Percentiles rank a stretch among this genome's conserved stretches.
Conservation (phyloP, 53 echinoderm and acorn worm species). For the Actinopyga echinites region DNA sequence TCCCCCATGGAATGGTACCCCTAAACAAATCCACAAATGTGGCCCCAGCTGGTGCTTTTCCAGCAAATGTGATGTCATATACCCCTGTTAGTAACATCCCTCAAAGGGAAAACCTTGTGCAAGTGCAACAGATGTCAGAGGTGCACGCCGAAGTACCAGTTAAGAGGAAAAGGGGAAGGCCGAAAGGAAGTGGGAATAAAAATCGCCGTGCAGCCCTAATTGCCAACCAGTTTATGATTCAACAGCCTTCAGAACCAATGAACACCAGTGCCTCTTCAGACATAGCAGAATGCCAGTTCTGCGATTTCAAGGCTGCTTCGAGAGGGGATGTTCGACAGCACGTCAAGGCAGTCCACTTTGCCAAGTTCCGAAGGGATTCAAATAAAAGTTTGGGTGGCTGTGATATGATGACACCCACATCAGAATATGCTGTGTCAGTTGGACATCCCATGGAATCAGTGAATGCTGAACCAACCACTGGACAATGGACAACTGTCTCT, state of each 20-base stretch:
- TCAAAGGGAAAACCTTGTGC: background rate
- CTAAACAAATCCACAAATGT: background rate
- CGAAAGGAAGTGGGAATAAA: constrained; percentile 36
- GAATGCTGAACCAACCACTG: background rate
- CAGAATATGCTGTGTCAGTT: background rate
- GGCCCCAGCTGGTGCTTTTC: background rate
- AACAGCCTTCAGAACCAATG: background rate
- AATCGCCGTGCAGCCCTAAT: background rate
- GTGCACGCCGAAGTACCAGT: background rate
- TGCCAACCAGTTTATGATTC: background rate
- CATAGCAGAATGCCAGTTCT: constrained; percentile 52
- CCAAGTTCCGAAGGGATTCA: constrained; percentile 48
- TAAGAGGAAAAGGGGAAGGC: constrained; percentile 30
- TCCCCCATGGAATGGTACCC: background rate
- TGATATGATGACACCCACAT: background rate
- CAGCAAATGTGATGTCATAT: background rate
- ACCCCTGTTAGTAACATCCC: background rate
- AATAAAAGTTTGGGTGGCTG: background rate
- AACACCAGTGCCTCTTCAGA: background rate
- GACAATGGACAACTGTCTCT: background rate
- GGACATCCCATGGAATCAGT: background rate
- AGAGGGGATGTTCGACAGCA: constrained; percentile 54
- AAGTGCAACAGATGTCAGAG: background rate
- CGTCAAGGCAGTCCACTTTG: constrained; percentile 59
- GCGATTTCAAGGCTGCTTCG: constrained; percentile 48